phyloP scores from a whole-genome alignment of 2,797 vertebrate species.

The Chelonia mydas region DNA sequence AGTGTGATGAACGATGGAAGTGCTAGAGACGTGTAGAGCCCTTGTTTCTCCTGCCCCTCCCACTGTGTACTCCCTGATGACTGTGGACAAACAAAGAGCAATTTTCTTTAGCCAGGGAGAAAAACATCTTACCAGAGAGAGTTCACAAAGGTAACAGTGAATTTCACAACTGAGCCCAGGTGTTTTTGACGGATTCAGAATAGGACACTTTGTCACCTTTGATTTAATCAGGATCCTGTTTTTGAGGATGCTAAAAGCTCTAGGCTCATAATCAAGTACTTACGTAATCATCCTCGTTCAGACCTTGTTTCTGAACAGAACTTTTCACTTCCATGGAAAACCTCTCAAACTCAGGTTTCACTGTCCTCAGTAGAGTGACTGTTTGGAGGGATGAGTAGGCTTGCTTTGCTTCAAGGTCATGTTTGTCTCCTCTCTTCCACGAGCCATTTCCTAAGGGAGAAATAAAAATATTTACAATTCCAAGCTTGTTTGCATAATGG shows the following conservation, averaged over 20 bases:
- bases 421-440: conserved; percentile 94
- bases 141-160: not conserved
- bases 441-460: conserved; percentile 91
- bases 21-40: not conserved
- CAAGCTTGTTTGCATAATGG: conserved; percentile 53
- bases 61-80: not conserved
- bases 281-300: conserved; percentile 91
- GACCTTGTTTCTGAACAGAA: conserved; percentile 86
- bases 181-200: conserved; percentile 47
- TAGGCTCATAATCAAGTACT: conserved; percentile 72
- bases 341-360: conserved; percentile 96
- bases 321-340: conserved; percentile 94
- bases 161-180: conserved; percentile 13
- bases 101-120: not conserved
- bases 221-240: conserved; percentile 59
- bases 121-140: not conserved
- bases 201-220: conserved; percentile 47
- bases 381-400: conserved; percentile 93
- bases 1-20: not conserved
- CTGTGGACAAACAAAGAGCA: not conserved
- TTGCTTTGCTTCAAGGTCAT: conserved; percentile 91
- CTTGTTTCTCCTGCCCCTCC: not conserved
- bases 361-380: conserved; percentile 92
- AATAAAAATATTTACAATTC: conserved; percentile 75
- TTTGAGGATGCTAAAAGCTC: conserved; percentile 50